Percentiles rank a stretch among this genome's conserved stretches.
phyloP scores from a whole-genome alignment of 2,113 vertebrate genomes.

The Oreocharis arfaki region DNA sequence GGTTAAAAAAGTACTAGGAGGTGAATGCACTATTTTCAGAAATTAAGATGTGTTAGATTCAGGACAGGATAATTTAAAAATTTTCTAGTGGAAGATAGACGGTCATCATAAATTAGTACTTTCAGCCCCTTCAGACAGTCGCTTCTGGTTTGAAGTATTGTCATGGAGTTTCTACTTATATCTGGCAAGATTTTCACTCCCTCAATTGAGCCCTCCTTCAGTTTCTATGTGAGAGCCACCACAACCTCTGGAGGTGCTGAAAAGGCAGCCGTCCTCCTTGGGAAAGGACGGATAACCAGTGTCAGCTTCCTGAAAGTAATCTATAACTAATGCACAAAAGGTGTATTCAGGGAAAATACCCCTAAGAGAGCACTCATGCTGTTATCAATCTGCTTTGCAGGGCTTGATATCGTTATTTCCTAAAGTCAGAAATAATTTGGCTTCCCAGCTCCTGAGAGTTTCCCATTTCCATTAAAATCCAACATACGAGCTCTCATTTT shows the following conservation, averaged over 20 bases:
- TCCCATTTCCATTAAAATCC: background rate
- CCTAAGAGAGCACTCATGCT: background rate
- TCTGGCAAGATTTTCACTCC: background rate
- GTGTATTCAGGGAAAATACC: background rate
- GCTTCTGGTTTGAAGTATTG: background rate
- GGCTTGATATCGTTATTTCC: background rate
- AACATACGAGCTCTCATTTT: background rate
- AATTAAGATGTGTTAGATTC: background rate
- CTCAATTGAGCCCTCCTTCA: background rate
- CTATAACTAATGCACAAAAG: background rate
- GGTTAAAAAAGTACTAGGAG: background rate
- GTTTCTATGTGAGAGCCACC: background rate
- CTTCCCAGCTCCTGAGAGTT: background rate
- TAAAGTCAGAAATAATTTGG: background rate
- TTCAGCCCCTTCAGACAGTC: background rate
- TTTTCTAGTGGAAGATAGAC: background rate
- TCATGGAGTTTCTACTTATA: background rate
- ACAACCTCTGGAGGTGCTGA: background rate
- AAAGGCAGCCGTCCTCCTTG: background rate
- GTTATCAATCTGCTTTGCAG: background rate
- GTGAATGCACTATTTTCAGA: background rate
- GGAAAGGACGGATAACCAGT: background rate
- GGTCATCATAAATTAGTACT: background rate
- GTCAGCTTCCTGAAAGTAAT: background rate
- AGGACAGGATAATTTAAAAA: background rate